Evolutionary conservation across 2,888 invertebrate species (phyloP).

Genomic region (Lacanobia wlatinum): DNA sequence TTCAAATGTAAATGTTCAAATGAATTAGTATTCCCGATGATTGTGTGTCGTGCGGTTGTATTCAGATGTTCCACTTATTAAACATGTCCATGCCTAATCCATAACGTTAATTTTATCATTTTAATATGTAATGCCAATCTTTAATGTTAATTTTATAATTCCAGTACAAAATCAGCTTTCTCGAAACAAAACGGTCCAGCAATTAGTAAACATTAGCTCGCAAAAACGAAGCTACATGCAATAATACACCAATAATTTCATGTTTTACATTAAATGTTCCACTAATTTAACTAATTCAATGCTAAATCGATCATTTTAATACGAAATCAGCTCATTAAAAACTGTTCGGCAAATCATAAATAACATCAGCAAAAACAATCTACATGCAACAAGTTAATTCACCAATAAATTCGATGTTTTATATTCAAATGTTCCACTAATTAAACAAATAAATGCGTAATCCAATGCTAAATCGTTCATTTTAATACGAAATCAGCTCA

Average conservation of each 20-base stretch:
- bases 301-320: not conserved
- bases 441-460: constrained; percentile 9
- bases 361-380: not conserved
- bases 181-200: not conserved
- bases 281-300: not conserved
- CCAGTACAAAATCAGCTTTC: not conserved
- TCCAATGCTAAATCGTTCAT: constrained; percentile 8
- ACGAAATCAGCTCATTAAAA: not conserved
- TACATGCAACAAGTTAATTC: not conserved
- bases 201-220: not conserved
- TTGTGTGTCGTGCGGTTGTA: constrained; percentile 6
- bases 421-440: constrained; percentile 27
- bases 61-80: not conserved
- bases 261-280: not conserved
- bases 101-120: not conserved
- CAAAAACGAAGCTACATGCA: constrained; percentile 10
- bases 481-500: constrained; percentile 3
- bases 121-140: not conserved
- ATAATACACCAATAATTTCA: not conserved
- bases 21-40: not conserved
- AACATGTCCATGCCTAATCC: not conserved
- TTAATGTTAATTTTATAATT: not conserved
- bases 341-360: not conserved
- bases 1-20: not conserved
- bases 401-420: not conserved